Evolutionary conservation across 2,888 invertebrate species (phyloP), one percentile per base, ranked within the genome.

Genomic region (Mythimna albipuncta): DNA sequence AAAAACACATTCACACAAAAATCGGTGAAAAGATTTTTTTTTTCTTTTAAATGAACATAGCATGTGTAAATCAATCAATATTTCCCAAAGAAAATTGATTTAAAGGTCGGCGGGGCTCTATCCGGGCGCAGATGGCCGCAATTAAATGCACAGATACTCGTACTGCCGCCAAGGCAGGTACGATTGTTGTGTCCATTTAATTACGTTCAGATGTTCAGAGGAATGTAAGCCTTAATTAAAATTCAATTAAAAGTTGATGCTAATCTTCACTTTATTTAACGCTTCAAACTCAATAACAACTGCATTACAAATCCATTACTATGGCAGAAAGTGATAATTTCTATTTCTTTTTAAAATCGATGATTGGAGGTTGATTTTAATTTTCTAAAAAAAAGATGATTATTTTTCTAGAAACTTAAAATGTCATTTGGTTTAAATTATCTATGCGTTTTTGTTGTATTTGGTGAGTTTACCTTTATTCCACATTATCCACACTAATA

Each of bases 381-480:
- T 13, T 2, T 26, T 11, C 1, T 4, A 1, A 10, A 32, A 65
- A 74, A 41, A 74, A 41, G 52, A 74, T 66, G 32, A 19, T 11
- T 19, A 5, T 16, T 16, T 11, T 9, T 2, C 0, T 50, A 5
- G 38, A 62, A 64, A 21, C 2, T 44, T 47, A 10, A 80, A 16
- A 80, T 80, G 82, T 35, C 50, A 7, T 1, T 64, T 10, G n/a
- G 44, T 41, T 19, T 72, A 11, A 11, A 21, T 47, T 61, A 9
- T 19, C 0, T 69, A 50, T 65, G 35, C 35, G 41, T 67, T 44
- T 41, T 80, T 16, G 1, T 81, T 61, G 11, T 61, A 57, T 64
- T 55, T 38, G 80, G 80, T 80, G 13, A 81, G 80, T 81, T 52
- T 2, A 38, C 16, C 47, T 47, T 19, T 16, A 10, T 9, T 26